These are phyloP conservation scores for Papilio machaon DNA, from an alignment of 1,140 invertebrate species.

Conservation along the genomic window DNA sequence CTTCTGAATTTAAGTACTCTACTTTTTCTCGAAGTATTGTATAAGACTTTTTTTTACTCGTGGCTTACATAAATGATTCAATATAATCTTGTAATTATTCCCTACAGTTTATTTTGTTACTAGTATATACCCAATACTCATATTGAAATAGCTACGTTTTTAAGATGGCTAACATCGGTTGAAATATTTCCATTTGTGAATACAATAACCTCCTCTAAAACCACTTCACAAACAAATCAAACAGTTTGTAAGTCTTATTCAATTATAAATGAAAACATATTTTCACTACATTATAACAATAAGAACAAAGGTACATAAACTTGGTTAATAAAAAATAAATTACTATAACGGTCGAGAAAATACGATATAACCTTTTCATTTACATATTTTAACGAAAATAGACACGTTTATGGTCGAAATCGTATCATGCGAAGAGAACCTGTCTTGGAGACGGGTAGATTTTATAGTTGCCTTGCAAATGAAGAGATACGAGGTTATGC, in stretches of 20 bases:
- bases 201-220: background rate
- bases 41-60: too few relatives aligned
- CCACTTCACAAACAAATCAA: background rate
- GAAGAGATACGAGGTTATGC: conserved; percentile 22
- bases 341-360: conserved; percentile 8
- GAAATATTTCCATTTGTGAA: too few relatives aligned
- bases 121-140: too few relatives aligned
- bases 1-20: too few relatives aligned
- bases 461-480: conserved; percentile 23
- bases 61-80: too few relatives aligned
- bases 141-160: too few relatives aligned
- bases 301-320: background rate
- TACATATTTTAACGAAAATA: conserved; percentile 23
- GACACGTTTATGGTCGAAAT: conserved; percentile 31
- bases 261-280: background rate
- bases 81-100: too few relatives aligned
- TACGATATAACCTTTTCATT: conserved; percentile 15
- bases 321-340: background rate
- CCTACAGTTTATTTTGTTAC: too few relatives aligned
- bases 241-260: background rate
- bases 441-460: conserved; percentile 27
- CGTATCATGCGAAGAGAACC: conserved; percentile 28
- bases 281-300: background rate
- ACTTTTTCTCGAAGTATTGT: too few relatives aligned
- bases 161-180: too few relatives aligned